These are phyloP conservation scores for Sceloporus tristichus DNA, from an alignment of 2,113 vertebrate species.

Conservation along the genomic window DNA sequence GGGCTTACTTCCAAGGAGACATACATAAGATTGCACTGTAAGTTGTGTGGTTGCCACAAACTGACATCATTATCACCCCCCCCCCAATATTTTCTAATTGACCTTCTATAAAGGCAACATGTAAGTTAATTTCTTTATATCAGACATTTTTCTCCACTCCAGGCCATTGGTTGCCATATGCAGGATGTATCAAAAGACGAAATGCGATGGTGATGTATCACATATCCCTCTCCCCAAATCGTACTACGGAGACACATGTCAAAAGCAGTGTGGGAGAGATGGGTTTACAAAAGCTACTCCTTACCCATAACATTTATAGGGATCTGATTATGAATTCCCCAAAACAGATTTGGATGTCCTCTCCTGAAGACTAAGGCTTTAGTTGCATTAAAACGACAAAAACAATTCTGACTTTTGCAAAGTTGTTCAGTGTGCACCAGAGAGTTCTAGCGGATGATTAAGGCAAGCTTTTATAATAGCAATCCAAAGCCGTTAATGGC, in stretches of 20 bases:
- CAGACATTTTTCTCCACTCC: background rate
- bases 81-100: background rate
- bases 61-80: background rate
- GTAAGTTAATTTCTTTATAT: background rate
- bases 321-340: background rate
- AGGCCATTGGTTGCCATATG: background rate
- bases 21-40: background rate
- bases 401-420: conserved; percentile 59
- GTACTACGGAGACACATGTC: background rate
- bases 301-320: background rate
- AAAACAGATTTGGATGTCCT: conserved; percentile 40
- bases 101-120: background rate
- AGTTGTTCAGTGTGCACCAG: conserved; percentile 70
- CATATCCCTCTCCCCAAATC: background rate
- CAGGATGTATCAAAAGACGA: background rate
- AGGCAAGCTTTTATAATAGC: conserved; percentile 72
- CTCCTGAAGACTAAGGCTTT: conserved; percentile 71
- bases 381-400: conserved; percentile 58
- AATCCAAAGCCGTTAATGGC: conserved; percentile 69
- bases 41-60: background rate
- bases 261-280: background rate
- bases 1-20: background rate
- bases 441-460: conserved; percentile 71
- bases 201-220: background rate
- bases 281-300: background rate